Base-by-base conservation (phyloP, 2,113 vertebrate genomes). In the Gracilinanus agilis region DNA sequence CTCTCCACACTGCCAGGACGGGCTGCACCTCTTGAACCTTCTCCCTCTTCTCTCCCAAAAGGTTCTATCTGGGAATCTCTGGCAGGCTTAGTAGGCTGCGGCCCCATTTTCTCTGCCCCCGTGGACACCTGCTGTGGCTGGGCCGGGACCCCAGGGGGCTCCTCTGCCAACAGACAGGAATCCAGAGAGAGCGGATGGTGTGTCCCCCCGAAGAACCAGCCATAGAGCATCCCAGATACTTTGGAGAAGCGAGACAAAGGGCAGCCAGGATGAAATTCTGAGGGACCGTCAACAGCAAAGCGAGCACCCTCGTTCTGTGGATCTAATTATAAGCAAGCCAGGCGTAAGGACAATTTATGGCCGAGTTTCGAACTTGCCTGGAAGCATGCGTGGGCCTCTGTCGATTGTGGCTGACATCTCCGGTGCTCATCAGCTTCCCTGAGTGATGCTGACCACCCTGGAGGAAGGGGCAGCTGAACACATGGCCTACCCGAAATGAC, bases 171-270 rank as follows among this genome's bases (percentile, higher is more conserved):
- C 89, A 92, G 75, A 89, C 95, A 92, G 94, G 95, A 97, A 97
- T 96, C 89, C 93, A 92, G 93, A 96, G 58, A 88, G 92, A 89
- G 94, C 58, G 94, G 96, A 96, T 90, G 92, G 96, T 75, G 89
- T 55, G 49, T 94, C 96, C 95, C 94, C 95, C 0, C 55, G 92
- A 95, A 96, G 95, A 13, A 93, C 93, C 40, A 90, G 61, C 89
- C 93, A 58, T 97, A 95, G 97, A 97, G 94, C 94, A 83, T 67
- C 95, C 67, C 93, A 96, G 96, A 97, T 96, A 95, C 94, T 96
- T 83, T 89, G 67, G 90, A 53, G 75, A 53, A 58, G 44, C 13
- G 91, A 91, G 94, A 92, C 96, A 96, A 94, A 96, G 97, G 95
- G 94, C 95, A 92, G 92, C 54, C 34, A 0, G 0, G n/a, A 90